phyloP scores from a whole-genome alignment of 1,140 invertebrate genomes.

The Sitodiplosis mosellana region DNA sequence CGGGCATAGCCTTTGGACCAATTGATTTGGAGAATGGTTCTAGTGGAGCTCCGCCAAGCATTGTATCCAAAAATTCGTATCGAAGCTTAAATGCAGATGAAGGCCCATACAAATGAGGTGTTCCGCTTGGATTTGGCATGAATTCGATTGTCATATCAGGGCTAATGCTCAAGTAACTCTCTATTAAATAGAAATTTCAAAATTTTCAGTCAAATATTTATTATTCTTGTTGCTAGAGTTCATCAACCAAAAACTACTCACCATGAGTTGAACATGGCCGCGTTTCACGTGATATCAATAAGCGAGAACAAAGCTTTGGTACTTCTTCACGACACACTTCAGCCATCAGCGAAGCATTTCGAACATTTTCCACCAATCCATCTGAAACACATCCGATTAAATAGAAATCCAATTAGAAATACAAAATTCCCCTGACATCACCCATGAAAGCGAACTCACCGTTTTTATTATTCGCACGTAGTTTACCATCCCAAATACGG shows the following conservation, averaged over 20 bases:
- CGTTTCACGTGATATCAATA: slow-evolving; percentile 46
- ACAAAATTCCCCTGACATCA: neutral
- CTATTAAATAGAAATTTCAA: too few species aligned
- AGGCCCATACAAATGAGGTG: neutral
- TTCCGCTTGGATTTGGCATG: slow-evolving; percentile 1
- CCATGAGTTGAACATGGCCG: slow-evolving; percentile 45
- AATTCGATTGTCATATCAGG: slow-evolving; percentile 50
- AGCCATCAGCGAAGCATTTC: slow-evolving; percentile 39
- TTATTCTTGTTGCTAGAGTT: too few species aligned
- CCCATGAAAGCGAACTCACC: neutral
- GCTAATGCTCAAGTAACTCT: slow-evolving; percentile 57
- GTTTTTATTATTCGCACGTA: slow-evolving; percentile 27
- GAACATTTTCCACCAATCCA: neutral
- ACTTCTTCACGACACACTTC: slow-evolving; percentile 59
- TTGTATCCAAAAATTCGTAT: slow-evolving; percentile 52
- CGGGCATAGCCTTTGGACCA: neutral
- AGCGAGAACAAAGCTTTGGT: slow-evolving; percentile 51
- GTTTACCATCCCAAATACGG: slow-evolving; percentile 52
- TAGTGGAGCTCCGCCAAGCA: slow-evolving; percentile 1
- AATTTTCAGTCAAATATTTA: too few species aligned
- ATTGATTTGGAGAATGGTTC: neutral
- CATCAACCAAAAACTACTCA: neutral
- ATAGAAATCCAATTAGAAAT: neutral
- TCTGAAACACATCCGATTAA: neutral
- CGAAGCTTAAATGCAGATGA: slow-evolving; percentile 40